These are phyloP conservation scores for Gymnocheta viridis DNA, from an alignment of 2,888 invertebrate genomes.

Conservation along the genomic window DNA sequence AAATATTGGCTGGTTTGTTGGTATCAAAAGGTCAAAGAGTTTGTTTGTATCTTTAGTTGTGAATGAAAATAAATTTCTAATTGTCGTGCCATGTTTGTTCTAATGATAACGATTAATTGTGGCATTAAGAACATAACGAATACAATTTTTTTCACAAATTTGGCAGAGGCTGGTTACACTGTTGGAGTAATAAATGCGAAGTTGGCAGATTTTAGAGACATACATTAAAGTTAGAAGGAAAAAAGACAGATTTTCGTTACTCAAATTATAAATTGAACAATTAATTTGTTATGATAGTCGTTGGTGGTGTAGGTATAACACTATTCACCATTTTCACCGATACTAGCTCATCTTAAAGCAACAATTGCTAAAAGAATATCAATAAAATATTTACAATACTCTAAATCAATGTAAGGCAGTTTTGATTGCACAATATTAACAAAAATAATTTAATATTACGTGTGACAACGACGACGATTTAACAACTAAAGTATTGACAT, in stretches of 20 bases:
- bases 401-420: not conserved
- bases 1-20: conserved; percentile 10
- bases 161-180: not conserved
- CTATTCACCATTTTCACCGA: too few relatives aligned
- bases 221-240: too few relatives aligned
- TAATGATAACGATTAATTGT: conserved; percentile 66
- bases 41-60: conserved; percentile 60
- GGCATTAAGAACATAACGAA: not conserved
- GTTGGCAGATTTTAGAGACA: conserved; percentile 7
- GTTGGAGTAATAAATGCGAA: not conserved
- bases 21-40: conserved; percentile 60
- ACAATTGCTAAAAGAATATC: too few relatives aligned
- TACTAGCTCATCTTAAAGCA: too few relatives aligned
- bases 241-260: not conserved
- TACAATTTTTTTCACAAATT: not conserved
- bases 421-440: conserved; percentile 19
- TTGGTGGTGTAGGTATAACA: too few relatives aligned
- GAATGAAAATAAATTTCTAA: conserved; percentile 65
- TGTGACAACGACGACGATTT: conserved; percentile 66
- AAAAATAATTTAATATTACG: conserved; percentile 59
- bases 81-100: conserved; percentile 62
- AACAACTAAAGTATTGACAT: conserved; percentile 70
- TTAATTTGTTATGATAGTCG: too few relatives aligned
- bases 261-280: too few relatives aligned
- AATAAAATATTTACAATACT: too few relatives aligned